Evolutionary conservation across 2,797 vertebrate species (phyloP), one percentile per base, ranked within the genome.

Genomic region (Bovichtus diacanthus): DNA sequence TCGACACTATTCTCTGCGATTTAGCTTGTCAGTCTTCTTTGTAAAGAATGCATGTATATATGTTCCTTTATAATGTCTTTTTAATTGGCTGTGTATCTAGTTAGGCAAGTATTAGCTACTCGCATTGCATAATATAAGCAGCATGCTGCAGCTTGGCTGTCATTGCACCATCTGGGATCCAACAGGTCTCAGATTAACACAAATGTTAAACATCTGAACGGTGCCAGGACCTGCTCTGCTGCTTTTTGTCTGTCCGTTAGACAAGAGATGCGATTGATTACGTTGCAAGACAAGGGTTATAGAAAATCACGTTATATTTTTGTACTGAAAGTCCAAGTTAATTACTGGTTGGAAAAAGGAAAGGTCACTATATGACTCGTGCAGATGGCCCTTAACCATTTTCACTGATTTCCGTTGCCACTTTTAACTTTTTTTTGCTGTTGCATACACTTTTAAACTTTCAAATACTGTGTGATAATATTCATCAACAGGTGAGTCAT

Each of bases 111-210:
- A 47, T 77, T 66, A 62, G 70, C 73, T n/a, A 31, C 78, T 83
- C 74, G 10, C 55, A 13, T 82, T 86, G 75, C 82, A 83, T 86
- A 88, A 85, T 74, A 68, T 59, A 73, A 72, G 62, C 84, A 79
- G 61, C 66, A 29, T 73, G 85, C 67, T 78, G 77, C 36, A 74
- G 78, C 70, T 77, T 80, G 76, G 82, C 89, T 62, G 78, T 81
- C 69, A 34, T 11, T 55, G 68, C 75, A 65, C 89, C 88, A 91
- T 80, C 84, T 91, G 88, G 51, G 77, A 65, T 86, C 81, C 82
- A 87, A 88, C 80, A 82, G 77, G 82, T 85, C 66, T 88, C 76
- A 63, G 77, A 88, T 86, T 82, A 84, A 71, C 82, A 70, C 76
- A 44, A 83, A 83, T 80, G 73, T 78, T 83, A 55, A 84, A 87